Percentiles rank a stretch among this genome's conserved stretches.
These are phyloP conservation scores for Miltochrista miniata DNA, from an alignment of 2,888 invertebrate genomes.

Conservation along the genomic window DNA sequence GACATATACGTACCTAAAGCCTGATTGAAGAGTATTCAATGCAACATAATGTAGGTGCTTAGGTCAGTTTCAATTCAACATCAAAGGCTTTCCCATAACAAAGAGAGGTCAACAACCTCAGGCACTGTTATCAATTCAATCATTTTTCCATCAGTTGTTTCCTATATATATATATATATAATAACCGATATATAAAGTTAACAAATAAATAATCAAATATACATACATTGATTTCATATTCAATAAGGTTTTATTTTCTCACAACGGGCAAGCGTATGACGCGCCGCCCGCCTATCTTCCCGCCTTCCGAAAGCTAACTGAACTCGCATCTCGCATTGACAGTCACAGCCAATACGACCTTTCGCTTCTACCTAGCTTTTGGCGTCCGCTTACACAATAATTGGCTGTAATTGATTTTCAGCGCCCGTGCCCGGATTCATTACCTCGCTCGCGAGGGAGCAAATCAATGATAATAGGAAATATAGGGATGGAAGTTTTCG, in stretches of 20 bases:
- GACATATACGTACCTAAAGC: not conserved
- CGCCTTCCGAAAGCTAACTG: constrained; percentile 44
- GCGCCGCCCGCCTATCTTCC: constrained; percentile 45
- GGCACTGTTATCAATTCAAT: not conserved
- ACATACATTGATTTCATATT: constrained; percentile 36
- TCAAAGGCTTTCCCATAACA: constrained; percentile 37
- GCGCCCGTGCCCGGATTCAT: constrained; percentile 11
- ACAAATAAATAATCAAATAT: constrained; percentile 7
- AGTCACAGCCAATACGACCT: constrained; percentile 28
- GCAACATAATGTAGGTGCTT: not conserved
- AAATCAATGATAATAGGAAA: not conserved
- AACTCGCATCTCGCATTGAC: constrained; percentile 23
- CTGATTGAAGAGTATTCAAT: constrained; percentile 2
- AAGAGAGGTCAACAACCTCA: constrained; percentile 45
- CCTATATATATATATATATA: not conserved
- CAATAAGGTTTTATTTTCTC: constrained; percentile 21
- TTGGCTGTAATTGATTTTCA: constrained; percentile 41
- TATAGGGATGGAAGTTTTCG: not conserved
- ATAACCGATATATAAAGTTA: not conserved
- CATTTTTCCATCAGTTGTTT: not conserved
- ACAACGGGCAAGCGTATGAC: constrained; percentile 8
- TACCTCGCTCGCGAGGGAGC: not conserved
- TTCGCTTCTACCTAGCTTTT: constrained; percentile 26
- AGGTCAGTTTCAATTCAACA: constrained; percentile 3
- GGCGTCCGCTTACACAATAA: constrained; percentile 29